A percentile compares a stretch with the other conserved stretches of the same genome.
Evolutionary conservation across 2,113 vertebrate species (phyloP).

Genomic region (Apus apus): DNA sequence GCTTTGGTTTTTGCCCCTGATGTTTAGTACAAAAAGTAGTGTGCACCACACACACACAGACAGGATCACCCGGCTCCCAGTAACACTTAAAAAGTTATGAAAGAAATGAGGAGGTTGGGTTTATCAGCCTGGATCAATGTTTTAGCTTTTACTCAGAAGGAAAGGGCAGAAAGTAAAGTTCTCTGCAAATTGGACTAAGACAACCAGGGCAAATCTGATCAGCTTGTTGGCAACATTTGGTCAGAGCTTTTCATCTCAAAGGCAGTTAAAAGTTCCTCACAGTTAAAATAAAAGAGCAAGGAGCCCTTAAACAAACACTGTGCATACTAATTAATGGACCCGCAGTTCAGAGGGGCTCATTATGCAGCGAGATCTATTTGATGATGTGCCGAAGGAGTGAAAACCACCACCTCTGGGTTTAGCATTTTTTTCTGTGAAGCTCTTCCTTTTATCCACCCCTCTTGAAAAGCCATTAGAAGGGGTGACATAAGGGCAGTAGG

Average conservation of each 20-base stretch:
- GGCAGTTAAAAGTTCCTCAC: conserved; percentile 16
- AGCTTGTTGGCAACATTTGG: background rate
- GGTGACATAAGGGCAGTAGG: background rate
- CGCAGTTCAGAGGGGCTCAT: conserved; percentile 1
- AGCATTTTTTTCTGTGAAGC: conserved; percentile 1
- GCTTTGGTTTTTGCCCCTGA: background rate
- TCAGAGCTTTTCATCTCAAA: conserved; percentile 42
- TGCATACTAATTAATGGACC: conserved; percentile 28
- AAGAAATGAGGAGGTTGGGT: background rate
- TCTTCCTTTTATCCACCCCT: conserved; percentile 12
- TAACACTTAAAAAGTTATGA: background rate
- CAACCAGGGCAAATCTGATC: background rate
- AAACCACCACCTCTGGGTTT: conserved; percentile 30
- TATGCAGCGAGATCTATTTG: conserved; percentile 35
- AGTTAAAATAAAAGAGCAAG: conserved; percentile 27
- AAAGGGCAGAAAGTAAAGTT: background rate
- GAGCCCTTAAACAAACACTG: conserved; percentile 43
- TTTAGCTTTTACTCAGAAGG: background rate
- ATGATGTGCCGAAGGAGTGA: conserved; percentile 17
- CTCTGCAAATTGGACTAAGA: background rate
- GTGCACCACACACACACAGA: background rate
- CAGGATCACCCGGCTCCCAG: background rate
- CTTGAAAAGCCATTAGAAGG: background rate
- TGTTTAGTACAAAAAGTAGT: background rate
- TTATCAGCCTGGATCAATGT: background rate